Conservation (phyloP, 1,140 invertebrate genomes). For the Pteromalus puparum region DNA sequence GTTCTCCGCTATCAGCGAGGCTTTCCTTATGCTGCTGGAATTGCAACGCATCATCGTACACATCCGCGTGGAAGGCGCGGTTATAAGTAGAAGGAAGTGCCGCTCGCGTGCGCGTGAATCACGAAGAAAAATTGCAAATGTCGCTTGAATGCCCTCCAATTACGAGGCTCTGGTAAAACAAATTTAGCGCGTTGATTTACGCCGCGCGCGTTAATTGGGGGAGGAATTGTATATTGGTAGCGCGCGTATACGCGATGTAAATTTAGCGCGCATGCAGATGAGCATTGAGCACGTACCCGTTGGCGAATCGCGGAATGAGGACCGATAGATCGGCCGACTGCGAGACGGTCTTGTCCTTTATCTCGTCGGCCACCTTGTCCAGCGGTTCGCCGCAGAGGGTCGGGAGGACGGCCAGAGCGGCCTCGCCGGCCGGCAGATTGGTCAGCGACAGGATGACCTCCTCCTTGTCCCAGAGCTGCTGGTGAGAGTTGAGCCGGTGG, state of each 20-base stretch:
- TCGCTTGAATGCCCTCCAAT: too few species aligned
- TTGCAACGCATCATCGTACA: neutral
- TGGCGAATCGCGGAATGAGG: constrained; percentile 56
- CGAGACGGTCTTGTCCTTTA: constrained; percentile 51
- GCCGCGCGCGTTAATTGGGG: too few species aligned
- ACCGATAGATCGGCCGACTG: constrained; percentile 46
- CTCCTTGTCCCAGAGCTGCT: constrained; percentile 66
- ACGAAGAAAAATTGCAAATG: too few species aligned
- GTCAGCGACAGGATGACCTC: constrained; percentile 64
- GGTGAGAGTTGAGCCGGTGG: constrained; percentile 58
- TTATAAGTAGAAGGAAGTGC: too few species aligned
- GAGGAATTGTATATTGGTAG: too few species aligned
- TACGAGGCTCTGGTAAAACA: too few species aligned
- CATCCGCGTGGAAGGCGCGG: too few species aligned
- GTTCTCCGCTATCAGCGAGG: constrained; percentile 59
- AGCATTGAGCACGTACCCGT: constrained; percentile 59
- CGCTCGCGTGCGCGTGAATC: too few species aligned
- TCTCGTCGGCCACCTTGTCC: constrained; percentile 58
- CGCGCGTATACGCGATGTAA: too few species aligned
- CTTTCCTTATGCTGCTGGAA: constrained; percentile 57
- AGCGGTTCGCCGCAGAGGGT: constrained; percentile 60
- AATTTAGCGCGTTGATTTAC: too few species aligned
- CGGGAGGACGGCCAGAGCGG: constrained; percentile 62
- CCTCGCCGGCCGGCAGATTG: constrained; percentile 68
- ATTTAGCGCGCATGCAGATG: too few species aligned